Percentiles rank a stretch among this genome's conserved stretches.
phyloP scores from a whole-genome alignment of 2,113 vertebrate genomes.

The Tympanuchus pallidicinctus region DNA sequence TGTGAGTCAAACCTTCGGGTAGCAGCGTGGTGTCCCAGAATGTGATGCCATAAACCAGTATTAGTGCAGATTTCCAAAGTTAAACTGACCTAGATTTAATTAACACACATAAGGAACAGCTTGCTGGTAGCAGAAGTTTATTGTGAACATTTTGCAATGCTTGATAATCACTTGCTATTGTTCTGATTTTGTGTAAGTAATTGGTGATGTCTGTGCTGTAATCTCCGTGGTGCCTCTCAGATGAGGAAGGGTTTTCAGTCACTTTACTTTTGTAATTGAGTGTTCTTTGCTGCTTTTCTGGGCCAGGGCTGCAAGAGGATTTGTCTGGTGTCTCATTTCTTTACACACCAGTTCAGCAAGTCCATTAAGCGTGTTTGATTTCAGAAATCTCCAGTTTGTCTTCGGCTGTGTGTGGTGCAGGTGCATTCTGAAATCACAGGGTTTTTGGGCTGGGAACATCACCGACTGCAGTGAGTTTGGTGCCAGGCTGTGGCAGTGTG shows the following conservation, averaged over 20 bases:
- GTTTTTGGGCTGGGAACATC: not conserved
- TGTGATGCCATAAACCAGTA: not conserved
- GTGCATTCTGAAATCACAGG: not conserved
- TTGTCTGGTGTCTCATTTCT: not conserved
- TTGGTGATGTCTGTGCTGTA: conserved; percentile 20
- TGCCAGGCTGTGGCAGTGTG: not conserved
- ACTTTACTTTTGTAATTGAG: not conserved
- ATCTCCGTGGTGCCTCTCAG: not conserved
- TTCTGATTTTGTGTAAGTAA: conserved; percentile 30
- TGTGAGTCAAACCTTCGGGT: not conserved
- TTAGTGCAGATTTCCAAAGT: not conserved
- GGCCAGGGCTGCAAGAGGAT: not conserved
- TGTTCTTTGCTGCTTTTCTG: not conserved
- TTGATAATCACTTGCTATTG: conserved; percentile 24
- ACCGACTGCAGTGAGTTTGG: not conserved
- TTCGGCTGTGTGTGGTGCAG: not conserved
- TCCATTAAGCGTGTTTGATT: not conserved
- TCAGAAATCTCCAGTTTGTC: not conserved
- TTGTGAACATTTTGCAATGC: not conserved
- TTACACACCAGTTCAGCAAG: not conserved
- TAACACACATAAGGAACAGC: not conserved
- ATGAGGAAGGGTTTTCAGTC: not conserved
- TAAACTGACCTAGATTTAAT: not conserved
- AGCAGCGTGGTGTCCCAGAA: not conserved
- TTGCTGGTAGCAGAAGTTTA: not conserved